A percentile compares a stretch with the other conserved stretches of the same genome.
These are phyloP conservation scores for Coboldia fuscipes DNA, from an alignment of 1,140 invertebrate genomes.

Conservation along the genomic window DNA sequence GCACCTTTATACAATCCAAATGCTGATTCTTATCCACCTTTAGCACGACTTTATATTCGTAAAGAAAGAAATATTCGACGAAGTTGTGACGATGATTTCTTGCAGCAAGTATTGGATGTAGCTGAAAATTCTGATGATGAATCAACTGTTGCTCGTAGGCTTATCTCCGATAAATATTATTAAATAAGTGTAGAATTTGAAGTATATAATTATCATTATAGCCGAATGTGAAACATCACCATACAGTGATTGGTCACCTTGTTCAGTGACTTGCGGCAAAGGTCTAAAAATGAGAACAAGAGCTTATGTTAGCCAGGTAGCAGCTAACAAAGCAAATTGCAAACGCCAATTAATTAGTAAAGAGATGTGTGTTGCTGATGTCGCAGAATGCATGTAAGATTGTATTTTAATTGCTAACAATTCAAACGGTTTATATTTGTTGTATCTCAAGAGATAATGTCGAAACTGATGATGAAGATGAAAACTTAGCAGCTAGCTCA, in stretches of 20 bases:
- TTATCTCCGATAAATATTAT: slow-evolving; percentile 2
- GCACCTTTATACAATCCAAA: slow-evolving; percentile 78
- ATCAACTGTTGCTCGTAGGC: slow-evolving; percentile 38
- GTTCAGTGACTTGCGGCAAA: slow-evolving; percentile 75
- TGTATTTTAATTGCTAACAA: background rate
- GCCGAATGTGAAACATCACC: slow-evolving; percentile 57
- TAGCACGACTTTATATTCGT: slow-evolving; percentile 53
- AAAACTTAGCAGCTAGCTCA: slow-evolving; percentile 14
- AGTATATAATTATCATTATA: slow-evolving; percentile 13
- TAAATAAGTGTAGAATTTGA: background rate
- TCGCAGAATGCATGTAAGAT: slow-evolving; percentile 48
- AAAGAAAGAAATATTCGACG: slow-evolving; percentile 48
- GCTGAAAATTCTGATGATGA: slow-evolving; percentile 53
- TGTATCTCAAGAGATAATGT: background rate
- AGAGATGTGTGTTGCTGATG: slow-evolving; percentile 63
- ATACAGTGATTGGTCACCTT: slow-evolving; percentile 53
- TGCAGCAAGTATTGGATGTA: slow-evolving; percentile 34
- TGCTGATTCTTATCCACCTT: slow-evolving; percentile 50
- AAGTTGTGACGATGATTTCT: slow-evolving; percentile 42
- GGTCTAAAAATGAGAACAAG: slow-evolving; percentile 61
- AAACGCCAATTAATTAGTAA: slow-evolving; percentile 61
- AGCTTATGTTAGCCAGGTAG: slow-evolving; percentile 50
- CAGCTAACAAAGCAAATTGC: slow-evolving; percentile 55
- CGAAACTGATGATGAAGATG: slow-evolving; percentile 14
- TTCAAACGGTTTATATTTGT: slow-evolving; percentile 7